These are phyloP conservation scores for Bombyx huttoni DNA, from an alignment of 2,888 invertebrate genomes.

Conservation along the genomic window DNA sequence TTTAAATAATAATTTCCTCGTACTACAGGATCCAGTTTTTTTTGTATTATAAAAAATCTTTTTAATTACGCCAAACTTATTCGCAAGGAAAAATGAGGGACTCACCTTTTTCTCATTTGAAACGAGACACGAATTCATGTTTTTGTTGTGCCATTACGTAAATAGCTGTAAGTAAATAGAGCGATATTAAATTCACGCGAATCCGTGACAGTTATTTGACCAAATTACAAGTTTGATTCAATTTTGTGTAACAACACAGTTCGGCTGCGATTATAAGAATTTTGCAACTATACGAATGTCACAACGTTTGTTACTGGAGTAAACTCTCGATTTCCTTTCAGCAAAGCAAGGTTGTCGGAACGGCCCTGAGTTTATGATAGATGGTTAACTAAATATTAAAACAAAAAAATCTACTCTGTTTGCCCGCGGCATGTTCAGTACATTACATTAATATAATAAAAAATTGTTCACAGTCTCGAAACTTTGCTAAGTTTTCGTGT, in stretches of 20 bases:
- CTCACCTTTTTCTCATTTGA: not conserved
- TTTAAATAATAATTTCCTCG: not conserved
- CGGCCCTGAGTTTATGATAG: constrained; percentile 22
- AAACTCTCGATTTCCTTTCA: constrained; percentile 41
- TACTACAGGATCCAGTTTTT: not conserved
- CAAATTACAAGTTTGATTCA: constrained; percentile 4
- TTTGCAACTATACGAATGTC: constrained; percentile 32
- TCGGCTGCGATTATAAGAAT: constrained; percentile 22
- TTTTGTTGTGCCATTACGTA: not conserved
- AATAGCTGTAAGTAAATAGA: not conserved
- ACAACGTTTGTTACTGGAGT: constrained; percentile 25
- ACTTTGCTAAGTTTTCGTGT: too few relatives aligned
- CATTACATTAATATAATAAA: too few relatives aligned
- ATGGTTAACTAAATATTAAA: constrained; percentile 1
- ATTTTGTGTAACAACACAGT: not conserved
- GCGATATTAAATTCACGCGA: not conserved
- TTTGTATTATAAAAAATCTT: not conserved
- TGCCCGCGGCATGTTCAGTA: too few relatives aligned
- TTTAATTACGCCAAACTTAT: not conserved
- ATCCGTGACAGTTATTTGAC: not conserved
- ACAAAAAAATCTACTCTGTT: not conserved
- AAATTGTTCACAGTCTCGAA: too few relatives aligned
- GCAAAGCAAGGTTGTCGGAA: constrained; percentile 24
- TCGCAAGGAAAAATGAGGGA: not conserved
- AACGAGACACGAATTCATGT: not conserved